These are phyloP conservation scores for Drosophila pegasa DNA, from an alignment of 2,888 invertebrate genomes.

Conservation along the genomic window DNA sequence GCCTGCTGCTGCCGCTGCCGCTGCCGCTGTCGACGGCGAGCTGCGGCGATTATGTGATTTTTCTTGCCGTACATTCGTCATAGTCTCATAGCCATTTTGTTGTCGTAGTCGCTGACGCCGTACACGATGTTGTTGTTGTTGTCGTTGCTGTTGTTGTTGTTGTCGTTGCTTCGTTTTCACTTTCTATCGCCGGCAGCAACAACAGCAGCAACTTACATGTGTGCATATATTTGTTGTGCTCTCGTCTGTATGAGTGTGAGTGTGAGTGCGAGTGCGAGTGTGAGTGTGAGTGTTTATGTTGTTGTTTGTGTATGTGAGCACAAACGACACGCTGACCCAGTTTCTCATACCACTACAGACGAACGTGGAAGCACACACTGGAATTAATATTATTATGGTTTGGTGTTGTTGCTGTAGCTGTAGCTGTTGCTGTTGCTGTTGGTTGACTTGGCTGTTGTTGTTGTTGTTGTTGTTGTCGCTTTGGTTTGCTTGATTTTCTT, in stretches of 20 bases:
- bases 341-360: slow-evolving; percentile 76
- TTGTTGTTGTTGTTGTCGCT: slow-evolving; percentile 47
- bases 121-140: slow-evolving; percentile 69
- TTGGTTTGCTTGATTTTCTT: slow-evolving; percentile 75
- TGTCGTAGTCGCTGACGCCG: slow-evolving; percentile 65
- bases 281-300: slow-evolving; percentile 22
- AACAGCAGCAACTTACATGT: slow-evolving; percentile 64
- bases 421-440: slow-evolving; percentile 32
- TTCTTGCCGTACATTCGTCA: slow-evolving; percentile 71
- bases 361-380: slow-evolving; percentile 77
- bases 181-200: slow-evolving; percentile 73
- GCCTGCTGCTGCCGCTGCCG: slow-evolving; percentile 26
- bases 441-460: slow-evolving; percentile 40
- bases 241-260: slow-evolving; percentile 7
- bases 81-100: slow-evolving; percentile 73
- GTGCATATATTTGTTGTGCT: slow-evolving; percentile 65
- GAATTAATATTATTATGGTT: slow-evolving; percentile 80
- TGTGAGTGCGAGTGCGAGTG: slow-evolving; percentile 19
- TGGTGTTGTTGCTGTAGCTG: slow-evolving; percentile 48
- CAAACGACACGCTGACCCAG: slow-evolving; percentile 83
- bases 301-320: slow-evolving; percentile 52
- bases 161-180: slow-evolving; percentile 70
- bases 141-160: slow-evolving; percentile 18
- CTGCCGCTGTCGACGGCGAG: slow-evolving; percentile 52
- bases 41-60: slow-evolving; percentile 74